A percentile compares a stretch with the other conserved stretches of the same genome.
Evolutionary conservation across 2,113 vertebrate species (phyloP).

Genomic region (Cromileptes altivelis): DNA sequence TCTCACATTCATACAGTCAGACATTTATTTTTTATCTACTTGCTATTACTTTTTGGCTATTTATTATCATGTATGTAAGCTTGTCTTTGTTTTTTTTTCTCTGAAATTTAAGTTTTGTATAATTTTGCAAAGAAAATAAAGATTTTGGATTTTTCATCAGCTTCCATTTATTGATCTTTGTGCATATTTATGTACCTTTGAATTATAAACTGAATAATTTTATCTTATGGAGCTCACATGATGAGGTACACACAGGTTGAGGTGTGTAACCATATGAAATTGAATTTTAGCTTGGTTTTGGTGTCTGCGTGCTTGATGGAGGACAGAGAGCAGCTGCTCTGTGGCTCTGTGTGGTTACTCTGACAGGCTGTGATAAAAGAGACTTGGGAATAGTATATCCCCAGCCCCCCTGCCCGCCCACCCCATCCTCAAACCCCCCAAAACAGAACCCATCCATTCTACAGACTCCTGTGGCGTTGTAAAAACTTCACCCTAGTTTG

Average conservation of each 20-base stretch:
- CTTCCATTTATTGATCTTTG: slow-evolving; percentile 10
- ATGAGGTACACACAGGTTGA: background rate
- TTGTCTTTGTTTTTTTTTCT: slow-evolving; percentile 51
- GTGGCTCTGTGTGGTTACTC: slow-evolving; percentile 46
- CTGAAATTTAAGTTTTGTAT: slow-evolving; percentile 58
- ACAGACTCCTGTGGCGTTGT: slow-evolving; percentile 76
- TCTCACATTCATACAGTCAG: slow-evolving; percentile 6
- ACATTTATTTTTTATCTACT: slow-evolving; percentile 32
- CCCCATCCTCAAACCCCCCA: slow-evolving; percentile 20
- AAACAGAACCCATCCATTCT: slow-evolving; percentile 69
- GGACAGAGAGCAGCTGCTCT: slow-evolving; percentile 9
- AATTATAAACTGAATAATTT: background rate
- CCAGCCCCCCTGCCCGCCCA: slow-evolving; percentile 30
- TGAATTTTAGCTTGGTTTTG: background rate
- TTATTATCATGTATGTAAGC: slow-evolving; percentile 67
- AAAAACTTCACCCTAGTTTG: slow-evolving; percentile 75
- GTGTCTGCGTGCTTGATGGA: slow-evolving; percentile 16
- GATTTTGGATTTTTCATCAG: slow-evolving; percentile 37
- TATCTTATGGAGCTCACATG: background rate
- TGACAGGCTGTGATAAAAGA: slow-evolving; percentile 76
- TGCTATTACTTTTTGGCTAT: slow-evolving; percentile 59
- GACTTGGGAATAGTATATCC: slow-evolving; percentile 59
- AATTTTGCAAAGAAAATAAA: slow-evolving; percentile 65
- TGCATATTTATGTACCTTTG: background rate
- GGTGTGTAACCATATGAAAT: background rate